Evolutionary conservation across 2,888 invertebrate genomes (phyloP).

Genomic region (Embidobia sp.): DNA sequence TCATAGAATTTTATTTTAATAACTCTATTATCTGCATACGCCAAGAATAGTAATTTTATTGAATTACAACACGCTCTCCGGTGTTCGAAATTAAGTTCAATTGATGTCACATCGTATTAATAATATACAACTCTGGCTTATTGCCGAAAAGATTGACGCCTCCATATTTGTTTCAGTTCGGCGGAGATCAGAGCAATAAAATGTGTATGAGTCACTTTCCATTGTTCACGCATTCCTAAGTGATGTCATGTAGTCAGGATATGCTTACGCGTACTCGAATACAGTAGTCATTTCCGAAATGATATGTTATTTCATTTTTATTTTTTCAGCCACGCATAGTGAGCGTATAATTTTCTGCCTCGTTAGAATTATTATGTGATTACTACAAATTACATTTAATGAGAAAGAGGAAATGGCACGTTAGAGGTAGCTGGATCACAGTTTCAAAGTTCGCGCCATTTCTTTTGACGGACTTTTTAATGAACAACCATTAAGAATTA

Average conservation of each 20-base stretch:
- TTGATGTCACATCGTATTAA: slow-evolving; percentile 8
- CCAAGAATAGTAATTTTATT: too few species aligned
- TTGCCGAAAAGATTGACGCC: slow-evolving; percentile 47
- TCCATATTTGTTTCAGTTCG: slow-evolving; percentile 24
- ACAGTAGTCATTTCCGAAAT: slow-evolving; percentile 42
- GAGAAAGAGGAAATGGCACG: too few species aligned
- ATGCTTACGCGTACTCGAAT: slow-evolving; percentile 41
- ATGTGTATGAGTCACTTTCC: slow-evolving; percentile 73
- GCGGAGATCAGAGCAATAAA: slow-evolving; percentile 53
- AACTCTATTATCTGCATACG: too few species aligned
- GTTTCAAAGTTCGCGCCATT: slow-evolving; percentile 9
- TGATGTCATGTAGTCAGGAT: slow-evolving; percentile 75
- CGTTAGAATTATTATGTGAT: background rate
- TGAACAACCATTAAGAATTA: too few species aligned
- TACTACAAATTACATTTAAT: background rate
- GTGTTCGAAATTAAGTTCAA: background rate
- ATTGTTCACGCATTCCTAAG: slow-evolving; percentile 75
- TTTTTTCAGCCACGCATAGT: slow-evolving; percentile 1
- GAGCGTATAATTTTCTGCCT: slow-evolving; percentile 15
- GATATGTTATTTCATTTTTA: slow-evolving; percentile 21
- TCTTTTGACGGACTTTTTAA: background rate
- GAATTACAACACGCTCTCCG: too few species aligned
- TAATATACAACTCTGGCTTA: slow-evolving; percentile 14
- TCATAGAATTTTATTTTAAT: too few species aligned
- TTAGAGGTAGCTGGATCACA: too few species aligned